Evolutionary conservation across 2,888 invertebrate genomes (phyloP).

Genomic region (Limnephilus lunatus): DNA sequence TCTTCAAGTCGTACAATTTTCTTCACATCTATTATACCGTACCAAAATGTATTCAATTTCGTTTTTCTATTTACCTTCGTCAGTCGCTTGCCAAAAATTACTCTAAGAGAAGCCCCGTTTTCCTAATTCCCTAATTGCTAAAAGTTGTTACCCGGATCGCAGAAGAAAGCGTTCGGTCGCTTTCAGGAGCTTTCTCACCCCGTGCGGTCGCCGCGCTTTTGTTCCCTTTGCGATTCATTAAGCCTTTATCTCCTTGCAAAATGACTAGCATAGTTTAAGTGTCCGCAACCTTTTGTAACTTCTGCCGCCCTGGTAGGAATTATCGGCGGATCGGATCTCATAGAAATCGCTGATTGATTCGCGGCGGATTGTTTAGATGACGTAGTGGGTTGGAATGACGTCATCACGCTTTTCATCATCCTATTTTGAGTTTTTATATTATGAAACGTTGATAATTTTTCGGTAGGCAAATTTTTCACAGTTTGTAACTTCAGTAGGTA

Average conservation of each 20-base stretch:
- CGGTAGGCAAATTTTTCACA: too few relatives aligned
- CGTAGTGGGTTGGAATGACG: neutral
- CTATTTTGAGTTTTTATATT: neutral
- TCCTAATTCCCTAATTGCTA: conserved; percentile 34
- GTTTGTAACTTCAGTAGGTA: too few relatives aligned
- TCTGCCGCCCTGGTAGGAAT: neutral
- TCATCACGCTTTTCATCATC: neutral
- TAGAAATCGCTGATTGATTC: conserved; percentile 37
- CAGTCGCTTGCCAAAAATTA: conserved; percentile 15
- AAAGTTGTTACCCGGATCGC: conserved; percentile 44
- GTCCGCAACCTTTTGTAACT: conserved; percentile 5
- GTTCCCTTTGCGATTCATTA: conserved; percentile 39
- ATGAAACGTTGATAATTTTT: too few relatives aligned
- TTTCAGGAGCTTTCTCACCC: neutral
- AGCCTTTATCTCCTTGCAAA: conserved; percentile 41
- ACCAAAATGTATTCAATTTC: neutral
- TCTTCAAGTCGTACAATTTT: neutral
- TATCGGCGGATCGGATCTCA: conserved; percentile 19
- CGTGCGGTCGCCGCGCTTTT: neutral
- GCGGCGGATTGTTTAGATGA: neutral
- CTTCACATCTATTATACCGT: neutral
- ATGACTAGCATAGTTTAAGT: conserved; percentile 45
- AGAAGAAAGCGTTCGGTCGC: conserved; percentile 38
- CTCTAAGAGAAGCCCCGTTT: neutral
- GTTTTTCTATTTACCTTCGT: neutral